Evolutionary conservation across 2,888 invertebrate species (phyloP), one percentile per base, ranked within the genome.

Genomic region (Meiosimyza decipiens): DNA sequence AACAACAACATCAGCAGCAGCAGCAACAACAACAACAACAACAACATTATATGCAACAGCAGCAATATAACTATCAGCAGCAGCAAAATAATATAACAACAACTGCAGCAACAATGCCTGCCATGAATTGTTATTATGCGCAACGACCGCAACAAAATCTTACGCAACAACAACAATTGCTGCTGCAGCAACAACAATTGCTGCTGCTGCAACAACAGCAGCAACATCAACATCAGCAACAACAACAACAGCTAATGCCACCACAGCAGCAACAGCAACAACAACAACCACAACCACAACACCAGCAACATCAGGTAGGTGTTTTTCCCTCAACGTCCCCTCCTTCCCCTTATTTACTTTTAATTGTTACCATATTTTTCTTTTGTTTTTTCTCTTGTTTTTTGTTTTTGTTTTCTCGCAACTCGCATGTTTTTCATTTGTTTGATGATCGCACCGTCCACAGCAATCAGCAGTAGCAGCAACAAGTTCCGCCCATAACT

Each of bases 261-360:
- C 69, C 51, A 59, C 74, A 74, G 40, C 72, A 74, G 12, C 74
- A 71, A 12, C 77, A 76, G 12, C 71, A 72, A 13, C 74, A 74
- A 33, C 75, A 76, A 59, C 72, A 76, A 9, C 79, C n/a, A n/a
- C n/a, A n/a, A n/a, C n/a, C n/a, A n/a, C n/a, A n/a, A 13, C 74
- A 73, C 33, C 75, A 76, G 60, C 72, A 76, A 9, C 79, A 77
- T 71, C 77, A 78, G 75, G 77, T 78, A 77, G 65, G 79, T 75
- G 63, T 11, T 64, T 50, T 28, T 15, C 62, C 70, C 28, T 57
- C 4, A 55, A 4, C 28, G 28, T 3, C 28, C 28, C 55, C 55
- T 0, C 55, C 55, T 13, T 11, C 16, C 18, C 12, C 22, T 57
- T 40, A 40, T 40, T 40, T 40, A 40, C 40, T 40, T 40, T 40